phyloP scores from a whole-genome alignment of 2,888 invertebrate species.

The Troilus luridus region DNA sequence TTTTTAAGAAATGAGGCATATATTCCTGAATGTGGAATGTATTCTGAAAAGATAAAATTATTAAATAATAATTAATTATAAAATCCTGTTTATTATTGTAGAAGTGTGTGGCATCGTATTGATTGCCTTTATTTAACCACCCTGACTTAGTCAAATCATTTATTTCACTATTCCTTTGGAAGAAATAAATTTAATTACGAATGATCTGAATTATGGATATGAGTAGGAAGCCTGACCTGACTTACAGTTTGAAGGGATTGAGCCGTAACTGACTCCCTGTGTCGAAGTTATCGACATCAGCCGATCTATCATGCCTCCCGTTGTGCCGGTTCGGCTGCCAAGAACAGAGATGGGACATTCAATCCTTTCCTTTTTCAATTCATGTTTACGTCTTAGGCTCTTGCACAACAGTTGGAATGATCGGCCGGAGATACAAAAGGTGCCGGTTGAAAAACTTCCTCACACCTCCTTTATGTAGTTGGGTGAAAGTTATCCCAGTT shows the following conservation, averaged over 20 bases:
- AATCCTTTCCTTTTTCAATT: constrained; percentile 29
- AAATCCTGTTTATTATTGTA: neutral
- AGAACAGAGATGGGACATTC: constrained; percentile 32
- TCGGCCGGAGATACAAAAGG: constrained; percentile 36
- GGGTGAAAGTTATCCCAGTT: constrained; percentile 31
- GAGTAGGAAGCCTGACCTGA: neutral
- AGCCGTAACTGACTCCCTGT: neutral
- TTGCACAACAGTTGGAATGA: constrained; percentile 43
- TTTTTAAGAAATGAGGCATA: too few relatives aligned
- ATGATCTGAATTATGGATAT: too few relatives aligned
- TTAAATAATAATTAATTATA: neutral
- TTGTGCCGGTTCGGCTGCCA: constrained; percentile 11
- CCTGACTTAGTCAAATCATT: neutral
- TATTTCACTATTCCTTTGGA: neutral
- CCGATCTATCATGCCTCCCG: neutral
- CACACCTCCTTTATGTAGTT: constrained; percentile 17
- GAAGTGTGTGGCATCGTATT: neutral
- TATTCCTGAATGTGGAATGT: too few relatives aligned
- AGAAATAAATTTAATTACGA: neutral
- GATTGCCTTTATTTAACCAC: neutral
- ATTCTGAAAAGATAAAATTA: too few relatives aligned
- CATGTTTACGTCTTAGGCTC: neutral
- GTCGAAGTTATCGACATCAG: neutral
- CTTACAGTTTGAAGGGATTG: neutral
- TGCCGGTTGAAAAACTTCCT: constrained; percentile 23